Base-by-base conservation (phyloP, 2,888 invertebrate species). In the Pandemis cinnamomeana region DNA sequence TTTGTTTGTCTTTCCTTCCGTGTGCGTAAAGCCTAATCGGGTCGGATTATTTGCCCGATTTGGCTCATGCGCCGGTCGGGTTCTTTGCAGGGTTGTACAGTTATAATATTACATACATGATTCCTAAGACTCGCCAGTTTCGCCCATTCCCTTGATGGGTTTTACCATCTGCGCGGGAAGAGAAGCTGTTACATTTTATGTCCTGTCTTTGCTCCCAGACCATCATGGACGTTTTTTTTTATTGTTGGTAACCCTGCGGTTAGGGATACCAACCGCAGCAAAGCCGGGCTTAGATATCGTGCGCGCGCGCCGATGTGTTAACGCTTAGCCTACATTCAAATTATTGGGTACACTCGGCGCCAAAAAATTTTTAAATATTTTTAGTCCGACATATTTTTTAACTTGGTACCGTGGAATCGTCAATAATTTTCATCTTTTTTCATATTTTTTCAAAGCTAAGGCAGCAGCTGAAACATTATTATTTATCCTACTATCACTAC, bases 251-350 rank as follows among this genome's bases (percentile, higher is more conserved):
- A 74, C 74, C 74, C 74, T 71, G 53, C 0, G 0, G 8, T 27
- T 51, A 66, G 70, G 70, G 58, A 53, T 69, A 70, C 74, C 70
- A 74, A 74, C 70, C 51, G 55, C 61, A 61, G 46, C 41, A 53
- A 71, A 67, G 71, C 75, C 55, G 13, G 46, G 69, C 68, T 69
- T n/a, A 64, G 60, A 62, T 15, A 62, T 69, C 5, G 46, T 58
- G 55, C 58, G 58, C 58, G 64, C 41, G 51, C 70, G 67, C 61
- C 60, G 64, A 61, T 51, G 67, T 71, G 73, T 71, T 75, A 77
- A 76, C 55, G 67, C 75, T 70, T 78, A 77, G 61, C 76, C 78
- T 60, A 77, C 71, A 76, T 78, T 71, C 75, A 66, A 74, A 72
- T 61, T 62, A 71, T 67, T 70, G 1, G 36, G 70, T 73, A 73